Evolutionary conservation across 2,888 invertebrate species (phyloP), one percentile per base, ranked within the genome.

Genomic region (Sceliomorpha sp.): DNA sequence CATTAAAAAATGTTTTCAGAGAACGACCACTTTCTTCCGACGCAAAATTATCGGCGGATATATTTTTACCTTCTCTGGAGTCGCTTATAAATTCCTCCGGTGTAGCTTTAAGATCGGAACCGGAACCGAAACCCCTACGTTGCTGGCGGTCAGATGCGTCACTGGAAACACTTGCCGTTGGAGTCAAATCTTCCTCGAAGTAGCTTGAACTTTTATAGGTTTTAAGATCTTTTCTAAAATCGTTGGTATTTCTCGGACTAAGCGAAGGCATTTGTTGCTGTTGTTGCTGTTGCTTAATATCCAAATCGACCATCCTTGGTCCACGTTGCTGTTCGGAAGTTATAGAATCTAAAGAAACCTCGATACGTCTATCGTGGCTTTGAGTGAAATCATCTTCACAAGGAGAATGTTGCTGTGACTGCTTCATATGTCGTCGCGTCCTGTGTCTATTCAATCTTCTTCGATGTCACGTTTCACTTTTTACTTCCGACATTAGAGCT

Each of bases 371-470:
- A 2, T 87, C 89, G 0, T 90, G 88, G 5, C 88, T 85, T 32
- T 91, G 91, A 0, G 90, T 89, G 75, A 91, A 91, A 69, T 92
- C 92, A 68, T 91, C 91, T 62, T 92, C 92, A 79, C 92, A 92
- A 0, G 92, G 92, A 36, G 91, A 91, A 14, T 88, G 85, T 50
- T 90, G 90, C 34, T 80, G 80, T 2, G 74, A 63, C 8, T 90
- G 90, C 8, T 81, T 78, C 0, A 77, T 67, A 17, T 79, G 79
- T 0, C 80, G 69, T 4, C 79, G 74, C 0, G 75, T 45, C 68
- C 86, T 82, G 63, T 87, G 86, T 72, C 85, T 83, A 12, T 80
- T 82, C 70, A 86, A 80, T 69, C 86, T 76, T 39, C 86, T 81
- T 1, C 85, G 79, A 62, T 87, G 87, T n/a, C 86, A 75, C 17